phyloP scores from a whole-genome alignment of 2,888 invertebrate genomes.

The Leptinotarsa rubiginosa region DNA sequence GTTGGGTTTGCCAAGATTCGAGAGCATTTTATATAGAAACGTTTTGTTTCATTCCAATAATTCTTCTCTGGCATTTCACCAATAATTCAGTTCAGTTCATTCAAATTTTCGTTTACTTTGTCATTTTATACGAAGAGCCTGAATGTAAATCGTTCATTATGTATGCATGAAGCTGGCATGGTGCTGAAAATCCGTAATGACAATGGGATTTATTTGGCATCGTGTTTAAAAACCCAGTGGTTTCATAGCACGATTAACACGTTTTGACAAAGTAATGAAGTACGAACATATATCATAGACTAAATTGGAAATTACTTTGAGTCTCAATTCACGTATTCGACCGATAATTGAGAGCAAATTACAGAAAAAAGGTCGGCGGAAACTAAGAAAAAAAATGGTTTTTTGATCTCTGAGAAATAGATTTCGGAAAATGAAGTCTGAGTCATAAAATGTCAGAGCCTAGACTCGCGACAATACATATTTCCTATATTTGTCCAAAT shows the following conservation, averaged over 20 bases:
- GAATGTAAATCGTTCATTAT: constrained; percentile 9
- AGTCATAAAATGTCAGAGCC: no score
- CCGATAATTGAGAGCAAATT: no score
- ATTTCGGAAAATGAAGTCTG: no score
- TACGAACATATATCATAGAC: not conserved
- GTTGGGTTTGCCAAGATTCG: no score
- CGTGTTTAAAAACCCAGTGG: constrained; percentile 10
- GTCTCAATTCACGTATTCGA: no score
- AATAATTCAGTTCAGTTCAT: not conserved
- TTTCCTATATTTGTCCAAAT: no score
- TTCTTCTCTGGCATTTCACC: not conserved
- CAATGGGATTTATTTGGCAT: constrained; percentile 12
- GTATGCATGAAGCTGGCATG: constrained; percentile 11
- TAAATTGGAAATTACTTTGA: no score
- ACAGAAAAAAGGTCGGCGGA: no score
- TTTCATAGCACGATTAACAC: constrained; percentile 15
- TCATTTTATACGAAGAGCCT: not conserved
- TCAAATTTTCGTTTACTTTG: not conserved
- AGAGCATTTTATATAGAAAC: no score
- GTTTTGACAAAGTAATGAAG: not conserved
- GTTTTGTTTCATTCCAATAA: not conserved
- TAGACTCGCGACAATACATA: no score
- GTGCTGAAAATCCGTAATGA: constrained; percentile 15
- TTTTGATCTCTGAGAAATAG: no score
- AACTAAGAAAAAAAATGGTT: no score